A percentile compares a stretch with the other conserved stretches of the same genome.
These are phyloP conservation scores for Ancistrus triradiatus DNA, from an alignment of 2,113 vertebrate genomes.

Conservation along the genomic window DNA sequence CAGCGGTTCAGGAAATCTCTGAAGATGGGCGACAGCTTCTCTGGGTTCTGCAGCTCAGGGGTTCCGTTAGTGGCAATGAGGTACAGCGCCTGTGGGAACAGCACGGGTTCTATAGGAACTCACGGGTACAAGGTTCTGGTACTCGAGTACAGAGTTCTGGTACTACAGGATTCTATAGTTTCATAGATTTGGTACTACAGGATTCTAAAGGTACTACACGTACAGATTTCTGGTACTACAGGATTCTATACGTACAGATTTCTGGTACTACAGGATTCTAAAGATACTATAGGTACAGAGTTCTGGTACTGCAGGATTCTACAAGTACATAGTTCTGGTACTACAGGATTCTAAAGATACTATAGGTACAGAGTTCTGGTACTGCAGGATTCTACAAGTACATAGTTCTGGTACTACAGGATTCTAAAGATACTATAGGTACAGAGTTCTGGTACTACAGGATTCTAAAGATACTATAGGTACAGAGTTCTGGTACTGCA, in stretches of 20 bases:
- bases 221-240: neutral
- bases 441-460: no score
- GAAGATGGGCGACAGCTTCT: conserved; percentile 70
- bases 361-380: neutral
- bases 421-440: no score
- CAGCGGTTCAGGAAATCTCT: conserved; percentile 68
- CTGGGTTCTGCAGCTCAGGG: conserved; percentile 72
- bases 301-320: no score
- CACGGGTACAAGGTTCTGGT: neutral
- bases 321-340: neutral
- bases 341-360: neutral
- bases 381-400: no score
- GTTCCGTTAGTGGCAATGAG: conserved; percentile 74
- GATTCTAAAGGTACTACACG: no score
- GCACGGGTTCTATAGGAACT: neutral
- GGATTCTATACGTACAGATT: neutral
- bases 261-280: no score
- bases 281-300: no score
- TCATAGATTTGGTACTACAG: no score
- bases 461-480: no score
- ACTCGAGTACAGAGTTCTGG: no score
- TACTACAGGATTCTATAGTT: neutral
- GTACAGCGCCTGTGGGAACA: conserved; percentile 62
- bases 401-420: neutral
- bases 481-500: neutral